These are phyloP conservation scores for Umimayanthus kanabou DNA, from an alignment of 92 coral and sea anemone genomes.

Conservation along the genomic window DNA sequence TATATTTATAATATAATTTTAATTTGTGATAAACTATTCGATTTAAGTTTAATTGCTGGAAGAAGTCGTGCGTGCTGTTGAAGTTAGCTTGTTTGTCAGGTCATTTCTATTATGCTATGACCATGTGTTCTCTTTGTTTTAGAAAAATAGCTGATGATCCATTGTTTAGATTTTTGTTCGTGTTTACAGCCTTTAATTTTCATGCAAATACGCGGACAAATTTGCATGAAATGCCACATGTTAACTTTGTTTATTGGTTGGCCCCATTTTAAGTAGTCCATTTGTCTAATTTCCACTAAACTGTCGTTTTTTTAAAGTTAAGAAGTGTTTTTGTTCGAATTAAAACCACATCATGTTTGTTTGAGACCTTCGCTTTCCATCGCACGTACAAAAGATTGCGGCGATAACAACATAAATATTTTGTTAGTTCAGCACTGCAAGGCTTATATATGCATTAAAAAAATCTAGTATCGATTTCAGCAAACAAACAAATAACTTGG, in stretches of 20 bases:
- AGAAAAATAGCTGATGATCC: constrained; percentile 20
- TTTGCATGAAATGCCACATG: constrained; percentile 23
- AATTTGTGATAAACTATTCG: neutral
- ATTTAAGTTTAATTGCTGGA: neutral
- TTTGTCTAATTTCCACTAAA: constrained; percentile 16
- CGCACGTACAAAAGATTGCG: constrained; percentile 17
- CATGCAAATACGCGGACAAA: constrained; percentile 21
- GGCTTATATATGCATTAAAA: neutral
- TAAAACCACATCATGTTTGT: neutral
- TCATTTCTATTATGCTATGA: neutral
- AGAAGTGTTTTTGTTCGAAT: constrained; percentile 28
- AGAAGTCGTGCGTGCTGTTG: constrained; percentile 17
- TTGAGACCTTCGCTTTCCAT: neutral
- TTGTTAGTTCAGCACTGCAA: neutral
- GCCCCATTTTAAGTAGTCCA: constrained; percentile 11
- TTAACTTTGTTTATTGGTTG: constrained; percentile 33
- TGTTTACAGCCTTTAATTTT: constrained; percentile 31
- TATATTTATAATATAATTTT: neutral
- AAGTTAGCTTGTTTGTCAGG: constrained; percentile 8
- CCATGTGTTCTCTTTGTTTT: constrained; percentile 37
- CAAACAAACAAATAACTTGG: neutral
- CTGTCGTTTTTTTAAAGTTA: constrained; percentile 14
- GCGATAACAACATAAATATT: neutral
- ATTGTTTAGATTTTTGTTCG: constrained; percentile 17
- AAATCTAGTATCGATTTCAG: no score